Evolutionary conservation across 2,888 invertebrate genomes (phyloP).

Genomic region (Cyaniris semiargus): DNA sequence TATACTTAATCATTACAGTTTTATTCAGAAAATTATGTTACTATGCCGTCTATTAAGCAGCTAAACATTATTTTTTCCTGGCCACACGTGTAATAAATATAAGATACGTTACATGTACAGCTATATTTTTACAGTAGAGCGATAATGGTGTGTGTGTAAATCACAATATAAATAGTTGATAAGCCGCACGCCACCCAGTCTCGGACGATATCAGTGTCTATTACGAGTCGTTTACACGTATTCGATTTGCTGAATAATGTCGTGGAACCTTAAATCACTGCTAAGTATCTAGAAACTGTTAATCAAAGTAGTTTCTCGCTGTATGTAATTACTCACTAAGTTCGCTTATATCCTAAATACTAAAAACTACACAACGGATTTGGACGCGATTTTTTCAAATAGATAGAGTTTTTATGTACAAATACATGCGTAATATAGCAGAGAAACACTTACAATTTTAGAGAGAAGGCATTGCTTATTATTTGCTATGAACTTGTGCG

Average conservation of each 20-base stretch:
- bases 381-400: no score
- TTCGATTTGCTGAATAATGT: neutral
- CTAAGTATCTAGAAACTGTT: no score
- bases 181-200: slow-evolving; percentile 11
- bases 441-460: no score
- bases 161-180: slow-evolving; percentile 7
- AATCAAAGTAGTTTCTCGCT: no score
- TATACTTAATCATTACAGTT: no score
- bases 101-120: neutral
- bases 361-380: no score
- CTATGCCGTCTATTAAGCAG: neutral
- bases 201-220: slow-evolving; percentile 4
- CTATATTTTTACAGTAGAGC: slow-evolving; percentile 8
- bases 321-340: no score
- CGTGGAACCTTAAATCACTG: neutral
- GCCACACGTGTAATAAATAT: neutral
- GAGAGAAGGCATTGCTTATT: no score
- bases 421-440: no score
- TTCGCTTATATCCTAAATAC: no score
- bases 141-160: slow-evolving; percentile 16
- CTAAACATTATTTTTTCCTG: neutral
- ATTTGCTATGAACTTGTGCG: no score
- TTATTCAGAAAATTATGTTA: neutral
- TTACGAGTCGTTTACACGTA: neutral
- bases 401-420: no score